Conservation (phyloP, 2,797 vertebrate genomes). For the Notamacropus eugenii region DNA sequence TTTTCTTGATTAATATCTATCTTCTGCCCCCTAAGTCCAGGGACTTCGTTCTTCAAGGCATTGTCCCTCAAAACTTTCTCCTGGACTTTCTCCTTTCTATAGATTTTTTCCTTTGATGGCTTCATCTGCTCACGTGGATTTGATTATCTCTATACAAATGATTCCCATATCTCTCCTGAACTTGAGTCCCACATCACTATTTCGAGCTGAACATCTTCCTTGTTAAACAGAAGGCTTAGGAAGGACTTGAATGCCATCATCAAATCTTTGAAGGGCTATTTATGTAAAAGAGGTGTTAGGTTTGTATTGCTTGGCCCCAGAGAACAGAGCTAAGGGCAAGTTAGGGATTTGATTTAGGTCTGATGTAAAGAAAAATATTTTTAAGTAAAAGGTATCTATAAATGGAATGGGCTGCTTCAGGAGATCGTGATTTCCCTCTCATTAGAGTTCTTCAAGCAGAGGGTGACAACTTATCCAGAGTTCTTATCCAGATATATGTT, state of each 20-base stretch:
- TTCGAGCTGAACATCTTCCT: neutral
- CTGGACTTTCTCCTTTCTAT: neutral
- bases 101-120: neutral
- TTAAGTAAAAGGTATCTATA: neutral
- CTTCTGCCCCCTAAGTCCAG: neutral
- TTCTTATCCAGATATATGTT: neutral
- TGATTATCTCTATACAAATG: neutral
- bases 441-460: neutral
- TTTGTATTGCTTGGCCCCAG: neutral
- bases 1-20: neutral
- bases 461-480: neutral
- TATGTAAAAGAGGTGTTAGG: neutral
- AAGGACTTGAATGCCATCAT: neutral
- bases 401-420: neutral
- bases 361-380: neutral
- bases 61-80: neutral
- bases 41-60: neutral
- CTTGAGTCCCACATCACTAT: neutral
- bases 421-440: neutral
- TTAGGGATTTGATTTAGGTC: neutral
- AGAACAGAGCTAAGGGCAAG: neutral
- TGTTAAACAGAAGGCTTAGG: neutral
- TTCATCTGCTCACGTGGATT: neutral
- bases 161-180: neutral
- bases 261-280: neutral